These are phyloP conservation scores for Saxicola maurus DNA, from an alignment of 2,797 vertebrate species.

Conservation along the genomic window DNA sequence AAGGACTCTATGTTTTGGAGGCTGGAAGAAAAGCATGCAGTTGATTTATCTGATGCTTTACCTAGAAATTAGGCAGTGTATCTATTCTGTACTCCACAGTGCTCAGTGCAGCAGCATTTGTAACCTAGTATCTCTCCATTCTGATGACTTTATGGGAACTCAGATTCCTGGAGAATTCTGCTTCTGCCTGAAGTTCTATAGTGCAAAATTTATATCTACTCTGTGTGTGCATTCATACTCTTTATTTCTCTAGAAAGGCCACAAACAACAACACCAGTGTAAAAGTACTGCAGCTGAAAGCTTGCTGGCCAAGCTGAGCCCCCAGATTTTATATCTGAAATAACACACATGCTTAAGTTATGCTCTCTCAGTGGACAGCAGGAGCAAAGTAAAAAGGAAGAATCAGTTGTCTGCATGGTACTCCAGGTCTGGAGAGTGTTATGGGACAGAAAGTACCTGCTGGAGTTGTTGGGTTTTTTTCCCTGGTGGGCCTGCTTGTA, in stretches of 20 bases:
- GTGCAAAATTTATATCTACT: not conserved
- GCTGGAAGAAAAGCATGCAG: not conserved
- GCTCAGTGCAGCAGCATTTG: not conserved
- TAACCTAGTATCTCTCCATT: not conserved
- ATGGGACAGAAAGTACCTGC: not conserved
- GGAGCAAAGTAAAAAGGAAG: not conserved
- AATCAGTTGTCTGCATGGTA: not conserved
- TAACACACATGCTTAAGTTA: not conserved
- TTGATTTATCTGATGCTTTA: not conserved
- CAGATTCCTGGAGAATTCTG: not conserved
- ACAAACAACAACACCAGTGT: not conserved
- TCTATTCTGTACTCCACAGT: not conserved
- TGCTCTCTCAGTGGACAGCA: not conserved
- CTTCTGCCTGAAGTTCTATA: not conserved
- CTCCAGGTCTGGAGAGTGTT: not conserved
- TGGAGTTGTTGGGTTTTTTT: not conserved
- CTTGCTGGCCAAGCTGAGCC: not conserved
- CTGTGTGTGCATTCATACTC: not conserved
- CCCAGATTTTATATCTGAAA: not conserved
- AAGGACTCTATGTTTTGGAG: not conserved
- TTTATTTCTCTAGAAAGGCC: not conserved
- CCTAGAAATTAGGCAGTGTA: not conserved
- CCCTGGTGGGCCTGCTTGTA: not conserved
- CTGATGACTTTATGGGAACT: not conserved
- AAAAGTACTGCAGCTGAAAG: not conserved